phyloP scores from a whole-genome alignment of 2,888 invertebrate genomes.

The Cordilura impudica region DNA sequence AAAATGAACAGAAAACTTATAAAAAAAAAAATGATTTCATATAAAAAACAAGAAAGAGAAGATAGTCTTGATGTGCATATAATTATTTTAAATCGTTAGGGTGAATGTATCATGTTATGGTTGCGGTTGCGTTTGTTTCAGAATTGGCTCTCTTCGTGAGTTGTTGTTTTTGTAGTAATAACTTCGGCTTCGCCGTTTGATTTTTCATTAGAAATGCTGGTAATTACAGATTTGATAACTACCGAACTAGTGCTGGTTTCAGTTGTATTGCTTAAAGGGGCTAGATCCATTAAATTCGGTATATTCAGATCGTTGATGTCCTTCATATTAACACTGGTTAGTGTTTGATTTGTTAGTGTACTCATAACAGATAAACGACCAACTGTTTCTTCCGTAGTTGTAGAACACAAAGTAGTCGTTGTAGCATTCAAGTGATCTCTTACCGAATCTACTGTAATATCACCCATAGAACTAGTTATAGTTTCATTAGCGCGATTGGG shows the following conservation, averaged over 20 bases:
- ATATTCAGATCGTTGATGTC: constrained; percentile 75
- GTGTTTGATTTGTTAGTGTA: constrained; percentile 76
- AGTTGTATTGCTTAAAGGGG: constrained; percentile 74
- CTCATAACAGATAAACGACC: constrained; percentile 78
- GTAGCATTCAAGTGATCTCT: constrained; percentile 86
- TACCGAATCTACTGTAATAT: constrained; percentile 96
- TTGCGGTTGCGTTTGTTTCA: constrained; percentile 65
- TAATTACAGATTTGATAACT: constrained; percentile 77
- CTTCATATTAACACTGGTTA: constrained; percentile 75
- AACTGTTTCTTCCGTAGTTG: constrained; percentile 78
- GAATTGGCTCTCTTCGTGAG: constrained; percentile 77
- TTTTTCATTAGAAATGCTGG: constrained; percentile 76
- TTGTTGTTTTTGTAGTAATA: constrained; percentile 72
- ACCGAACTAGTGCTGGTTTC: constrained; percentile 77
- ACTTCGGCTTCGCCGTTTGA: constrained; percentile 75
- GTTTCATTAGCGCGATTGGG: constrained; percentile 78
- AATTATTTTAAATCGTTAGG: not conserved
- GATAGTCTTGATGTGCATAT: not conserved
- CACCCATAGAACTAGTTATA: constrained; percentile 84
- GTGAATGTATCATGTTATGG: no score
- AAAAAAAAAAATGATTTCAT: not conserved
- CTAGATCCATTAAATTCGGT: constrained; percentile 74
- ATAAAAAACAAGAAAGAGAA: not conserved
- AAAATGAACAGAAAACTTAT: not conserved
- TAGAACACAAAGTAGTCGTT: constrained; percentile 77